Evolutionary conservation across 2,113 vertebrate genomes (phyloP).

Genomic region (Carlito syrichta): DNA sequence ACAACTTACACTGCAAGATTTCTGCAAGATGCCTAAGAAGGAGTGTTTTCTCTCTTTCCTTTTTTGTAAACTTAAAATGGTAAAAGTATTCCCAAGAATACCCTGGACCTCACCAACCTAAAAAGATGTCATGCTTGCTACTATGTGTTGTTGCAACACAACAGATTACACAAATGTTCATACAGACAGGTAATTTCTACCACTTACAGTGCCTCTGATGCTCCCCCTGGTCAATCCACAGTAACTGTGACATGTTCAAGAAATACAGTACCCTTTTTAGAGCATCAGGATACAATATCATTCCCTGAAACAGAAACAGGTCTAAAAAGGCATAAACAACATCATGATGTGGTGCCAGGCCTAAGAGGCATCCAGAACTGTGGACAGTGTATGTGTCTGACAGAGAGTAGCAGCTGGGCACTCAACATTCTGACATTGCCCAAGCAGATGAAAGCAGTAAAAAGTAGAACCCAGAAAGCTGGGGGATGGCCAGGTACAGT

Average conservation of each 20-base stretch:
- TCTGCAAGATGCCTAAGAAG: neutral
- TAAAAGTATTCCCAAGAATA: neutral
- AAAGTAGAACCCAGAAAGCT: constrained; percentile 33
- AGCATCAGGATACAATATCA: neutral
- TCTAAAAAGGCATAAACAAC: constrained; percentile 6
- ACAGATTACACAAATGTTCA: constrained; percentile 41
- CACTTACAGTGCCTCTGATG: neutral
- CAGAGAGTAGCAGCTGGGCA: constrained; percentile 20
- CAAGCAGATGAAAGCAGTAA: constrained; percentile 25
- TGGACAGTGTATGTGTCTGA: neutral
- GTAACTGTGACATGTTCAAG: neutral
- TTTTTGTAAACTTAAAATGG: constrained; percentile 4
- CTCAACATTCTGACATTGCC: neutral
- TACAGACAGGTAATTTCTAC: neutral
- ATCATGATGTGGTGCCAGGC: neutral
- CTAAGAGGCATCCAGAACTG: constrained; percentile 12
- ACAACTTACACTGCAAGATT: neutral
- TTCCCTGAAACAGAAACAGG: constrained; percentile 22
- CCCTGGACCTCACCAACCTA: neutral
- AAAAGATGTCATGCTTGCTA: neutral
- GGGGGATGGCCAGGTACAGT: too few relatives aligned
- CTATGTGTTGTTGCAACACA: neutral
- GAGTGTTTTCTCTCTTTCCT: neutral
- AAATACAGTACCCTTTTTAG: constrained; percentile 25
- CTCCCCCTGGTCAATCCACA: neutral